Evolutionary conservation across 2,797 vertebrate species (phyloP), one percentile per base, ranked within the genome.

Genomic region (Poecilia gillii): DNA sequence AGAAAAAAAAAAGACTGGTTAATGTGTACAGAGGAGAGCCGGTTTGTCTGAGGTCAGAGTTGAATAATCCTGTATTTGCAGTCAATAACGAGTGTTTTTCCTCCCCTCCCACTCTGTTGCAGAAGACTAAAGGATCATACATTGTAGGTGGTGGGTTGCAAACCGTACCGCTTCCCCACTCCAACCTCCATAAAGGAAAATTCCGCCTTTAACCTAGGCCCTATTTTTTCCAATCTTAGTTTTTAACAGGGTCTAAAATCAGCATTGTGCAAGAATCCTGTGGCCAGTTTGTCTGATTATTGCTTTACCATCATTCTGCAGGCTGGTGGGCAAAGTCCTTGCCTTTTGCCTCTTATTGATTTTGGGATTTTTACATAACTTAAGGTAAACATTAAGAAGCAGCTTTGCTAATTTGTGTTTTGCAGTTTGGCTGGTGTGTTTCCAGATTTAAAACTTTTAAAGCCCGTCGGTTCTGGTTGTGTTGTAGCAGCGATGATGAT

Each of bases 51-150:
- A 46, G 76, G 75, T 77, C 25, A 20, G 85, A 83, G 75, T 77
- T 79, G 64, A 78, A 76, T 84, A 62, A 0, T 64, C 18, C 73
- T 77, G 6, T 76, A 76, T 39, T 53, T 71, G 47, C 73, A 51
- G 83, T 79, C 49, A 74, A 84, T 92, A 87, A 88, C 8, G 77
- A 74, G 66, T 73, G 13, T 76, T 87, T 89, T 81, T 89, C 76
- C 87, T 89, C 36, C 86, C 79, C 62, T 82, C 74, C 72, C 59
- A 23, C 74, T 71, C 84, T 89, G 85, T 82, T 72, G 78, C 92
- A 94, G 93, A 94, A 92, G 89, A 93, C 93, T 86, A 94, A 95
- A 94, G 94, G 95, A 95, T 94, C 93, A 84, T 94, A 92, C 91
- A 90, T 95, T 95, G 95, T 95, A 96, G 94, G 94, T 95, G 94